phyloP scores from a whole-genome alignment of 2,797 vertebrate genomes.

The Galaxias olidus region DNA sequence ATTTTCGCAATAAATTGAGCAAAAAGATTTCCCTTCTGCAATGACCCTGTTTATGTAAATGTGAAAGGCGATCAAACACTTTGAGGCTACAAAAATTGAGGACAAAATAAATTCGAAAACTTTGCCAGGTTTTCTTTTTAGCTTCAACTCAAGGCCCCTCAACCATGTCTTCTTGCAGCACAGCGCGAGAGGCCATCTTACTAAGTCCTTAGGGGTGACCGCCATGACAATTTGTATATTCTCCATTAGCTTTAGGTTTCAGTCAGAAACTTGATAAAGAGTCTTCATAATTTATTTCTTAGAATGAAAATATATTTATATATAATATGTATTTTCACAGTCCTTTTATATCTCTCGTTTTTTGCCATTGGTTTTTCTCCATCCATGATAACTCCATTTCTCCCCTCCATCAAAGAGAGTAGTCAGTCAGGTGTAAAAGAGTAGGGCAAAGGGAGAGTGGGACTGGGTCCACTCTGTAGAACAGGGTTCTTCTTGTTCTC shows the following conservation, averaged over 20 bases:
- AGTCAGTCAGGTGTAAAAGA: constrained; percentile 56
- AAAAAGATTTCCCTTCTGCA: constrained; percentile 42
- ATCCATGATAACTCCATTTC: constrained; percentile 24
- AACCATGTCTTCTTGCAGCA: constrained; percentile 42
- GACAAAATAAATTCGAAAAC: constrained; percentile 65
- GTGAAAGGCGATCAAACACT: constrained; percentile 51
- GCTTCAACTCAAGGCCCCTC: constrained; percentile 28
- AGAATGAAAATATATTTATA: constrained; percentile 87
- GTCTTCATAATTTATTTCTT: constrained; percentile 83
- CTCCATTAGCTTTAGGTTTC: constrained; percentile 67
- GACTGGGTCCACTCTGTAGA: constrained; percentile 46
- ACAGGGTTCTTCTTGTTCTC: constrained; percentile 35
- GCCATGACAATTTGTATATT: constrained; percentile 58
- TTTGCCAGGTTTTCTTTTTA: constrained; percentile 45
- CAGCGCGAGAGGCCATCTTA: constrained; percentile 51
- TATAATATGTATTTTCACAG: constrained; percentile 75
- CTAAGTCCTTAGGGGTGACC: constrained; percentile 55
- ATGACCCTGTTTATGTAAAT: constrained; percentile 67
- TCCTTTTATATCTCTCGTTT: constrained; percentile 54
- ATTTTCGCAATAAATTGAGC: constrained; percentile 40
- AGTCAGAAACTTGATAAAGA: constrained; percentile 73
- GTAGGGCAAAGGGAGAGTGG: constrained; percentile 51
- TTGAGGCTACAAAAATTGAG: constrained; percentile 66
- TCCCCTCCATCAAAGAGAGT: constrained; percentile 42
- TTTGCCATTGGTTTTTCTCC: constrained; percentile 29